These are phyloP conservation scores for Decapterus maruadsi DNA, from an alignment of 2,797 vertebrate species.

Conservation along the genomic window DNA sequence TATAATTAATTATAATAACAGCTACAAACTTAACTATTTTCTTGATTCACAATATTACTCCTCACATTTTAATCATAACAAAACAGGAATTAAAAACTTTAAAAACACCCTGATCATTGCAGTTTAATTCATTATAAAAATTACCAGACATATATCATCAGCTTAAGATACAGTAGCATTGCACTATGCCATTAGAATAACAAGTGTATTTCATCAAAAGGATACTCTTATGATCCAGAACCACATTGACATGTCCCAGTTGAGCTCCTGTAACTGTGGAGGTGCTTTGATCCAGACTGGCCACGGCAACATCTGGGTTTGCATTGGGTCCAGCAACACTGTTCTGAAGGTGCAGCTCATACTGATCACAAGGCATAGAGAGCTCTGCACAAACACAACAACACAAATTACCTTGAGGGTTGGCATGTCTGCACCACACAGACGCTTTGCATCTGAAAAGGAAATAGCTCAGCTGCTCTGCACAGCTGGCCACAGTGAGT, in stretches of 20 bases:
- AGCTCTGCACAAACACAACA: slow-evolving; percentile 85
- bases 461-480: not conserved
- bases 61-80: not conserved
- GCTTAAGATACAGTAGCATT: not conserved
- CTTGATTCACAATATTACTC: not conserved
- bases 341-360: slow-evolving; percentile 94
- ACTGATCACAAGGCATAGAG: slow-evolving; percentile 95
- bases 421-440: not conserved
- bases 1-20: not conserved
- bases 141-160: not conserved
- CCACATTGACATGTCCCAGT: slow-evolving; percentile 85
- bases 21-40: not conserved
- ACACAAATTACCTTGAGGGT: slow-evolving; percentile 12
- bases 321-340: slow-evolving; percentile 76
- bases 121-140: slow-evolving; percentile 9
- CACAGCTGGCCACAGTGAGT: slow-evolving; percentile 4
- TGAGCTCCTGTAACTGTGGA: slow-evolving; percentile 82
- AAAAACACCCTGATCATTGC: not conserved
- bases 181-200: slow-evolving; percentile 2
- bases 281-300: slow-evolving; percentile 85
- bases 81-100: not conserved
- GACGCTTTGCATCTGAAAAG: slow-evolving; percentile 5
- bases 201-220: slow-evolving; percentile 51
- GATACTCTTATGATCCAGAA: slow-evolving; percentile 89
- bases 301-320: slow-evolving; percentile 80